phyloP scores from a whole-genome alignment of 2,113 vertebrate species.

The Chunga burmeisteri region DNA sequence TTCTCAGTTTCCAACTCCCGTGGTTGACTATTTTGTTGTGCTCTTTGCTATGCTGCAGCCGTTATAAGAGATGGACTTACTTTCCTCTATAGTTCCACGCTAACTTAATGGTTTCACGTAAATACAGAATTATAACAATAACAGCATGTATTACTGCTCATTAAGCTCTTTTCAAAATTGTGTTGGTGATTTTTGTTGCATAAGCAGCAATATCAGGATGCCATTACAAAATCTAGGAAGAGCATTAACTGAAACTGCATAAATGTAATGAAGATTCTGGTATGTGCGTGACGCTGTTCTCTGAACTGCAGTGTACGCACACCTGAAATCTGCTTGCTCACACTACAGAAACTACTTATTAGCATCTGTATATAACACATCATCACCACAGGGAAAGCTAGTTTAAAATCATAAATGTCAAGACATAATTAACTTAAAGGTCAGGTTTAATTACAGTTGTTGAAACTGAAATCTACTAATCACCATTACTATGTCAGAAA shows the following conservation, averaged over 20 bases:
- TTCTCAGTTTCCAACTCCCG: not conserved
- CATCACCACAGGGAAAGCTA: conserved; percentile 71
- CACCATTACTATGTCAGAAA: conserved; percentile 68
- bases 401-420: conserved; percentile 81
- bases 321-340: conserved; percentile 63
- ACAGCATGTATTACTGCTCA: not conserved
- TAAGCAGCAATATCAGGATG: conserved; percentile 11
- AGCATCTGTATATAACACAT: conserved; percentile 63
- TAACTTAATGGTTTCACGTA: not conserved
- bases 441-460: conserved; percentile 83
- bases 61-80: not conserved
- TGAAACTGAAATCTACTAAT: conserved; percentile 78
- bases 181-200: not conserved
- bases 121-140: not conserved
- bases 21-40: not conserved
- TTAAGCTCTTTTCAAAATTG: conserved; percentile 29
- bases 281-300: not conserved
- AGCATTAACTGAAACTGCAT: not conserved
- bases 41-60: not conserved
- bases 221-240: not conserved
- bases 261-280: not conserved
- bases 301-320: conserved; percentile 26
- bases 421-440: conserved; percentile 82
- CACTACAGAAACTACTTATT: conserved; percentile 67
- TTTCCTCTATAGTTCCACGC: not conserved